These are phyloP conservation scores for Copsychus sechellarum DNA, from an alignment of 2,113 vertebrate genomes.

Conservation along the genomic window DNA sequence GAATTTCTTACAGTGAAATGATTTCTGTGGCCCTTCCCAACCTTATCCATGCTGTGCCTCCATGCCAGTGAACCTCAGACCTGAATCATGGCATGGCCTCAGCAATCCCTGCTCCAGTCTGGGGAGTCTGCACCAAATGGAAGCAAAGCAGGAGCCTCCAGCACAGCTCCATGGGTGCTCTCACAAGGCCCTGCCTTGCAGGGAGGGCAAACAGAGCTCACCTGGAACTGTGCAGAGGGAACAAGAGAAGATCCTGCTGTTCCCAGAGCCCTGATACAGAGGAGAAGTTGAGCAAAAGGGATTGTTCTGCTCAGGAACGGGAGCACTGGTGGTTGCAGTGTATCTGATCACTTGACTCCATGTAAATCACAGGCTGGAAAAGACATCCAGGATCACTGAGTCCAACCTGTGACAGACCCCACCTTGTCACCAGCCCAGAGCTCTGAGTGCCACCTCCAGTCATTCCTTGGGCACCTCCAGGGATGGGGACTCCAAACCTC, in stretches of 20 bases:
- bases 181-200: not conserved
- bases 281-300: fast-evolving
- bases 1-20: not conserved
- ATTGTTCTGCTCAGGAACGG: not conserved
- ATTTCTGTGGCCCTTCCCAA: not conserved
- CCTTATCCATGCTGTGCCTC: not conserved
- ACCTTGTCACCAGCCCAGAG: not conserved
- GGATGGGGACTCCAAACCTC: not conserved
- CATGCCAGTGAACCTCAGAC: not conserved
- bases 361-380: not conserved
- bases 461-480: not conserved
- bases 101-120: not conserved
- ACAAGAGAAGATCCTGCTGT: not conserved
- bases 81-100: not conserved
- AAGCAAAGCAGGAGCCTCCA: not conserved
- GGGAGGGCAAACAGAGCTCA: not conserved
- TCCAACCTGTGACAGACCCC: too few relatives aligned
- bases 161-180: not conserved
- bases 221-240: not conserved
- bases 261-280: not conserved
- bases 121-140: not conserved
- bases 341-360: not conserved
- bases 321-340: not conserved
- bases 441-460: not conserved
- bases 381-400: too few relatives aligned